Conservation (phyloP, 2,888 invertebrate genomes). For the Noctua comes region DNA sequence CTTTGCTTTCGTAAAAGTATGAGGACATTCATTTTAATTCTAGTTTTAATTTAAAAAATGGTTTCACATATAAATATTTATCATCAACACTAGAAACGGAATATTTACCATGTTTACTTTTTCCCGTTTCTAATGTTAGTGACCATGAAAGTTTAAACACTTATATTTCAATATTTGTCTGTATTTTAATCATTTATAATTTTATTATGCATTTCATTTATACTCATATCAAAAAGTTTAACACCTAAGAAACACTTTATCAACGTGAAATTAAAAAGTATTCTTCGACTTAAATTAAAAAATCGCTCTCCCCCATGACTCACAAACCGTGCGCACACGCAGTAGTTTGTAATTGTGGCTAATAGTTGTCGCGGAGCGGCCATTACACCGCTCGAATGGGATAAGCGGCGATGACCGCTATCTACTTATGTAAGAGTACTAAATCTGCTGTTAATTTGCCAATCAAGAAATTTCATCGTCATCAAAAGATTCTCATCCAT, state of each 20-base stretch:
- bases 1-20: not conserved
- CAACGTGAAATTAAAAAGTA: not conserved
- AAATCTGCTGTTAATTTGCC: conserved; percentile 5
- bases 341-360: conserved; percentile 70
- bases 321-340: conserved; percentile 42
- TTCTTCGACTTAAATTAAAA: not conserved
- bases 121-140: too few relatives aligned
- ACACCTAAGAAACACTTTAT: not conserved
- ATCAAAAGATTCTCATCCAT: not conserved
- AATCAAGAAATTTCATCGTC: not conserved
- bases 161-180: not conserved
- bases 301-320: conserved; percentile 52
- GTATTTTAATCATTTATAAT: not conserved
- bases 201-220: not conserved
- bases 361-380: conserved; percentile 77
- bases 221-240: not conserved
- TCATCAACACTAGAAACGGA: too few relatives aligned
- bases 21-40: not conserved
- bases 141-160: too few relatives aligned
- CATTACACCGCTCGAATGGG: conserved; percentile 66
- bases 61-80: not conserved
- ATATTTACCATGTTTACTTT: too few relatives aligned
- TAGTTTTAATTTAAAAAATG: not conserved
- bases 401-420: conserved; percentile 49
- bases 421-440: conserved; percentile 37